Base-by-base conservation (phyloP, 2,113 vertebrate genomes). In the Geothlypis trichas region DNA sequence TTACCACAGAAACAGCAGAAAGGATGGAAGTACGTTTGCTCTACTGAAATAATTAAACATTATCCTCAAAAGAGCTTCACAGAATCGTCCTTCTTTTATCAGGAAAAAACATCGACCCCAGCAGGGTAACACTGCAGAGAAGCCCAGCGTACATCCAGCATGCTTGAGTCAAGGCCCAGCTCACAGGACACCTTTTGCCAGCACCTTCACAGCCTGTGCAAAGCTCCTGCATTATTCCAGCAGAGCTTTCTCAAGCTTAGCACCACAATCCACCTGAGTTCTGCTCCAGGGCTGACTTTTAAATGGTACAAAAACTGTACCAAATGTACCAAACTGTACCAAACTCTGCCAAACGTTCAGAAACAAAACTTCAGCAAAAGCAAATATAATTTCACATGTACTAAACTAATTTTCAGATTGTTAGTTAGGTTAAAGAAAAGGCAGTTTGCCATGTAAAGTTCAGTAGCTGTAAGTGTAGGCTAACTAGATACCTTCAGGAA, bases 301-400 rank as follows among this genome's bases (percentile, higher is more conserved):
- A 74, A 82, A 63, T 2, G 15, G 8, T 7, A 66, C 13, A 24
- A 6, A 55, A 87, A 73, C 24, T 55, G 46, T 46, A 46, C 20
- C 46, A 46, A 46, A 46, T 20, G 8, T 46, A 46, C 44, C 44
- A 44, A 44, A 44, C 19, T 44, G 44, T 20, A 44, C 44, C 44
- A 46, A 46, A 21, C 44, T 46, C 44, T 46, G 76, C 24, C 9
- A 14, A 74, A 41, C 7, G 5, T 81, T 79, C n/a, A 84, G 22
- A 95, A 95, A 77, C 21, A 76, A 78, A 61, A 54, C 42, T 78
- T 58, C 8, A 82, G 49, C 74, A 89, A 87, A 92, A 75, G 57
- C 84, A 75, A 85, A 41, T 27, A 44, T 0, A 3, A 81, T 54
- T 75, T 63, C 73, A 44, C 33, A 30, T 2, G 15, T 88, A 81